Evolutionary conservation across 2,113 vertebrate species (phyloP).

Genomic region (Suricata suricatta): DNA sequence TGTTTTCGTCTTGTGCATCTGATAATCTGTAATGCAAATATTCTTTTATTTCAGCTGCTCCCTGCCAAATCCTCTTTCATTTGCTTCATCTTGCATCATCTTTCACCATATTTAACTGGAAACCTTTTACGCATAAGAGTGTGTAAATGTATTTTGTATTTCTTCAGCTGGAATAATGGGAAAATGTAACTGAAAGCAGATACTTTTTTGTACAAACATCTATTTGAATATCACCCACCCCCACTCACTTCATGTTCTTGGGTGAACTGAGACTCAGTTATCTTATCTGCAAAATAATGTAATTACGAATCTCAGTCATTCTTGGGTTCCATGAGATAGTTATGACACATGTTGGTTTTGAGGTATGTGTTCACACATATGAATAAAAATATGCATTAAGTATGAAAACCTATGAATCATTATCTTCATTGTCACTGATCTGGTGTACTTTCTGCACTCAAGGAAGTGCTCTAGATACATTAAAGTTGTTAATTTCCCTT

Average conservation of each 20-base stretch:
- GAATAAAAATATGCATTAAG: neutral
- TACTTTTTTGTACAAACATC: neutral
- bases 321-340: neutral
- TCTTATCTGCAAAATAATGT: neutral
- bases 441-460: neutral
- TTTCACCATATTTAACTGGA: neutral
- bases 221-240: neutral
- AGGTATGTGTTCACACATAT: too few species aligned
- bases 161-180: neutral
- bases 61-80: neutral
- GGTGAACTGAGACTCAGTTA: neutral
- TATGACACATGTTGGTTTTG: neutral
- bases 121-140: neutral
- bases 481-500: neutral
- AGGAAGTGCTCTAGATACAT: neutral
- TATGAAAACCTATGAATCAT: neutral
- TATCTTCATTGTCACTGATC: neutral
- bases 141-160: neutral
- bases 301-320: neutral
- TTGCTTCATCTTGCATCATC: neutral
- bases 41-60: neutral
- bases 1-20: neutral
- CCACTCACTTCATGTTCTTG: neutral
- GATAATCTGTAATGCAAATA: neutral
- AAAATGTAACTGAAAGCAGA: neutral